These are phyloP conservation scores for Apodemia duryi DNA, from an alignment of 2,888 invertebrate genomes.

Conservation along the genomic window DNA sequence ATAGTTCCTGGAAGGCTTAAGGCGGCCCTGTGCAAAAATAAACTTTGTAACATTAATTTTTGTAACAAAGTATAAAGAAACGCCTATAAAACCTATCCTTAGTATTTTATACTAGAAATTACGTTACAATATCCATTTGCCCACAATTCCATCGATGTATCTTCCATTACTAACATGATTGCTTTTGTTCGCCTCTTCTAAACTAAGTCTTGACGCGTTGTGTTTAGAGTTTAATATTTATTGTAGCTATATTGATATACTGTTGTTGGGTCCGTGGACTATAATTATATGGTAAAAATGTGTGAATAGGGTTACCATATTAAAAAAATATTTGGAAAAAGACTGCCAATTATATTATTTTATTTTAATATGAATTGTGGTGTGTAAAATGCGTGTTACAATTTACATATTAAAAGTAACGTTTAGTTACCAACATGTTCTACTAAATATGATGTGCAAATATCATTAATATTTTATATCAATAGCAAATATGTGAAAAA, in stretches of 20 bases:
- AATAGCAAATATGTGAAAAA: no score
- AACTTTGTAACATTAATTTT: not conserved
- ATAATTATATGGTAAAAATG: not conserved
- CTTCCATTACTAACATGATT: slow-evolving; percentile 10
- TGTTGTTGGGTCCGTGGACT: not conserved
- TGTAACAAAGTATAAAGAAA: not conserved
- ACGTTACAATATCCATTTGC: slow-evolving; percentile 8
- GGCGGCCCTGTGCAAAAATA: not conserved
- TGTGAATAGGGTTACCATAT: not conserved
- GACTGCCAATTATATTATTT: no score
- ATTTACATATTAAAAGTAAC: no score
- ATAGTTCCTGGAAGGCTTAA: not conserved
- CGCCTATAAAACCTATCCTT: not conserved
- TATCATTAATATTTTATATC: no score
- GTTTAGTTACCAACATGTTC: no score
- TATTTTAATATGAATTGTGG: no score
- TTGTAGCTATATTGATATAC: not conserved
- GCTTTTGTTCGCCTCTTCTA: not conserved
- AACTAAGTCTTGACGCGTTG: not conserved
- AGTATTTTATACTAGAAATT: slow-evolving; percentile 7
- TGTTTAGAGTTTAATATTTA: not conserved
- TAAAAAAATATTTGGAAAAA: not conserved
- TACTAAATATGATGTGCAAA: no score
- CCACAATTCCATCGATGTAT: slow-evolving; percentile 4
- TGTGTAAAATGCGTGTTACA: no score